Evolutionary conservation across 1,140 invertebrate genomes (phyloP), one percentile per base, ranked within the genome.

Genomic region (Zaprionus kolodkinae): DNA sequence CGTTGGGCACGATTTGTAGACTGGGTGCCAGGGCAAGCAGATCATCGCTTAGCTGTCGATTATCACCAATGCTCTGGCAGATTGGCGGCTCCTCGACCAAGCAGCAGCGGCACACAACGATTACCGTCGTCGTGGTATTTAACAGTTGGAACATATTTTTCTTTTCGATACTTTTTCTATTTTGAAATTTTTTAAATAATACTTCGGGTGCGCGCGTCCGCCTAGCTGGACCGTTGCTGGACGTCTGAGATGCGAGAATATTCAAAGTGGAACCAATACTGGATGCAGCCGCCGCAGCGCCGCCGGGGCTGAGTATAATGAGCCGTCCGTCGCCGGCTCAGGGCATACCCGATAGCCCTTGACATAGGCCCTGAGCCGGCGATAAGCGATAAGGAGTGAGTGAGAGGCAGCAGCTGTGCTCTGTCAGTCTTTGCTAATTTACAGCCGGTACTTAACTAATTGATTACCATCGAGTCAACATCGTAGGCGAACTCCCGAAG

Each of bases 81-180:
- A 72, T 59, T 7, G 68, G 48, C 45, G 91, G 87, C 55, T 91
- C 77, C 59, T 91, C 91, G 12, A 64, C 35, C 52, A 91, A 59
- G 27, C 91, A 91, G 60, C 91, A 91, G 40, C 91, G 91, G 61
- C 91, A 91, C 12, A 89, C 65, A 72, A 83, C 13, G 59, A 77
- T 35, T 1, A 45, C 33, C 17, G 57, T 15, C 17, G 57, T 15
- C 21, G 21, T 21, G 17, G 71, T 69, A 60, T 72, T 71, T 52
- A 77, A 61, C 55, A 90, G 78, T 66, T 85, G 77, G 64, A 89
- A 85, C 85, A 90, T 78, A 5, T 7, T 36, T 1, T 13, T 3
- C 3, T 11, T 30, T 1, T 9, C 13, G 27, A 30, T 5, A 2
- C 11, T 33, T 7, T 35, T 25, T 12, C 6, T 40, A n/a, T 54